Percentiles rank a stretch among this genome's conserved stretches.
phyloP scores from a whole-genome alignment of 2,888 invertebrate genomes.

The Chloromyia formosa region DNA sequence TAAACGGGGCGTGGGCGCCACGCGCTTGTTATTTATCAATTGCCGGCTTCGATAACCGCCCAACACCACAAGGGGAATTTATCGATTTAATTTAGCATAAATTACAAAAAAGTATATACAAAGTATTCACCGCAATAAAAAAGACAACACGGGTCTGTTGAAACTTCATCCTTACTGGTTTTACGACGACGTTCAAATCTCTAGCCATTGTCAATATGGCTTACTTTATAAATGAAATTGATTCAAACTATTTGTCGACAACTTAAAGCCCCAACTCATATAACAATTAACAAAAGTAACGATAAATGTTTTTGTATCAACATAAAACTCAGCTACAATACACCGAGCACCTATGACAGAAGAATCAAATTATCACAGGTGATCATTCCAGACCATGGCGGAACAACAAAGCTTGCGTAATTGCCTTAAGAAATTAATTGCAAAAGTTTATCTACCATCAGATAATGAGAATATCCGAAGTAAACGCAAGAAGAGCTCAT shows the following conservation, averaged over 20 bases:
- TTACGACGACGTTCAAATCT: too few relatives aligned
- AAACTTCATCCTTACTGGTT: too few relatives aligned
- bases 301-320: background rate
- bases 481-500: background rate
- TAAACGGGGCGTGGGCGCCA: too few relatives aligned
- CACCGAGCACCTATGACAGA: background rate
- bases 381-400: background rate
- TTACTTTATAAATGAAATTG: background rate
- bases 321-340: background rate
- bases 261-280: background rate
- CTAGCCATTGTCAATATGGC: too few relatives aligned
- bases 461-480: slow-evolving; percentile 14
- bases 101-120: too few relatives aligned
- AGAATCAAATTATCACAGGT: slow-evolving; percentile 15
- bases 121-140: too few relatives aligned
- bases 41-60: too few relatives aligned
- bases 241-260: background rate
- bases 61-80: too few relatives aligned
- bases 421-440: slow-evolving; percentile 29
- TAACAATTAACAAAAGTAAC: background rate
- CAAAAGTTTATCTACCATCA: slow-evolving; percentile 9
- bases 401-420: background rate
- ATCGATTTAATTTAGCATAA: too few relatives aligned
- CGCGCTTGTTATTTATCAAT: too few relatives aligned
- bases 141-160: too few relatives aligned